These are phyloP conservation scores for Thecophora atra DNA, from an alignment of 2,888 invertebrate species.

Conservation along the genomic window DNA sequence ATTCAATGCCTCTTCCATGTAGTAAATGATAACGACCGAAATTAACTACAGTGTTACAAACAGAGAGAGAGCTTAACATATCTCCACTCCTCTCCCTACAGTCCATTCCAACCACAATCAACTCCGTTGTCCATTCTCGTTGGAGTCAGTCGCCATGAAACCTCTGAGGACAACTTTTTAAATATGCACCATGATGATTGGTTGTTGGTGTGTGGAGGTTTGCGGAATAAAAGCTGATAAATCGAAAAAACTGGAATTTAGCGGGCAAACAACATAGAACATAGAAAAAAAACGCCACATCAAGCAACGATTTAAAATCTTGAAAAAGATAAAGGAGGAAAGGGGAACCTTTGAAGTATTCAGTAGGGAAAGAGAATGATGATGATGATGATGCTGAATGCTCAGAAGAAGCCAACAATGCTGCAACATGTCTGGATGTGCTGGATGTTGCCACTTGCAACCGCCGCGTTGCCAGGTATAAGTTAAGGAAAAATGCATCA, in stretches of 20 bases:
- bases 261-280: neutral
- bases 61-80: neutral
- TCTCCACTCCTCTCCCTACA: neutral
- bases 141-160: slow-evolving; percentile 2
- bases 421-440: neutral
- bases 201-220: neutral
- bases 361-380: no score
- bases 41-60: slow-evolving; percentile 7
- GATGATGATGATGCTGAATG: neutral
- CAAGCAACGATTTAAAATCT: no score
- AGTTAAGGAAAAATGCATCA: neutral
- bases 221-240: neutral
- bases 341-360: no score
- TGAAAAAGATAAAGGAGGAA: no score
- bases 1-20: neutral
- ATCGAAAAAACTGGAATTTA: neutral
- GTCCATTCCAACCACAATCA: neutral
- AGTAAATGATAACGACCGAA: neutral
- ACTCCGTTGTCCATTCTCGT: no score
- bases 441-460: neutral
- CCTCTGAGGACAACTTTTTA: slow-evolving; percentile 8
- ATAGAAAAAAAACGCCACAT: no score
- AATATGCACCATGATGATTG: neutral
- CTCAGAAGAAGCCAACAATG: neutral
- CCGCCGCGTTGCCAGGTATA: slow-evolving; percentile 17